A percentile compares a stretch with the other conserved stretches of the same genome.
These are phyloP conservation scores for Leiothrix lutea DNA, from an alignment of 2,113 vertebrate species.

Conservation along the genomic window DNA sequence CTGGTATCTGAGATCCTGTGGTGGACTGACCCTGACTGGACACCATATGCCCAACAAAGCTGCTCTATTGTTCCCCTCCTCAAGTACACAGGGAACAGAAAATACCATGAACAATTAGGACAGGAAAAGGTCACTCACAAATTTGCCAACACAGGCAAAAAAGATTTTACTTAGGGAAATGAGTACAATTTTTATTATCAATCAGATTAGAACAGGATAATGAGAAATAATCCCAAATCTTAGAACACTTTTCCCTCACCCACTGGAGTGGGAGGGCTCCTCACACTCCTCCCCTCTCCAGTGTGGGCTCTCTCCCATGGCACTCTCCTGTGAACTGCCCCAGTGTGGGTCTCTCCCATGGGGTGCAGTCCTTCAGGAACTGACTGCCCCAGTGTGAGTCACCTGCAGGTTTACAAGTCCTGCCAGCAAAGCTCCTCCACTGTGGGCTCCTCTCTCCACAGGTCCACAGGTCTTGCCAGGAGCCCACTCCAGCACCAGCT, in stretches of 20 bases:
- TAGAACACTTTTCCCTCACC: neutral
- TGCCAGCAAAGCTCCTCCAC: neutral
- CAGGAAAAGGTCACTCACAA: neutral
- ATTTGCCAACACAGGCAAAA: neutral
- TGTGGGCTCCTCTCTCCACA: neutral
- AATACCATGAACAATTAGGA: neutral
- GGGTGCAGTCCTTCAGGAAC: neutral
- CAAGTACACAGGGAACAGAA: neutral
- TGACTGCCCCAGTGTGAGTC: neutral
- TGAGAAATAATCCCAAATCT: neutral
- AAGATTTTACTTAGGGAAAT: neutral
- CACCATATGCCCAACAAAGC: neutral
- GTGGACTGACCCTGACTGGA: neutral
- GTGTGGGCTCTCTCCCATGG: accelerated
- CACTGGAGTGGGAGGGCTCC: neutral
- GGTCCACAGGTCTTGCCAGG: neutral
- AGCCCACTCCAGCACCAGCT: neutral
- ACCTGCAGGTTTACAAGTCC: neutral
- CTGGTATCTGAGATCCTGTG: neutral
- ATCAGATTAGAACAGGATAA: neutral
- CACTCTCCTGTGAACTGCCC: neutral
- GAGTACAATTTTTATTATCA: neutral
- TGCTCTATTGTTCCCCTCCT: neutral
- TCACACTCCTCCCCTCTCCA: neutral
- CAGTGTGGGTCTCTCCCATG: neutral